Base-by-base conservation (phyloP, 1,140 invertebrate genomes). In the Liolophura sinensis region DNA sequence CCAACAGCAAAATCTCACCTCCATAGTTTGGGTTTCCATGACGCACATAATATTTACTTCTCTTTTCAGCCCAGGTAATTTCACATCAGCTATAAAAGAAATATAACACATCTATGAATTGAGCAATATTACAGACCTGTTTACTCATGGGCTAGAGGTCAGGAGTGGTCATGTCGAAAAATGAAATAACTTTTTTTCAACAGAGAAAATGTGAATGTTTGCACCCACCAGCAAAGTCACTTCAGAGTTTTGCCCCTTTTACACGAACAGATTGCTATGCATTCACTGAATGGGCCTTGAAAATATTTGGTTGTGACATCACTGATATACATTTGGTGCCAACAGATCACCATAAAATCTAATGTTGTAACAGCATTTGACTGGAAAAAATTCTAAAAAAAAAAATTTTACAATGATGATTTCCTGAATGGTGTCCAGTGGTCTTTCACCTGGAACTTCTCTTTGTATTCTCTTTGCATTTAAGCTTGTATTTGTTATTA, bases 21-120 rank as follows among this genome's bases (percentile, higher is more conserved):
- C 87, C 86, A 78, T 86, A 89, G 77, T 90, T 89, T 4, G 89
- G 88, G 75, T 89, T 90, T 22, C 88, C 88, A 80, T 90, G 79
- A 75, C 88, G 89, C 72, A 87, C 86, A 65, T 90, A 91, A 81
- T 89, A 90, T 64, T 88, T 85, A 72, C 87, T 89, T 75, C 87
- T 85, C 74, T 87, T 88, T 73, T 91, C 88, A 47, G 88, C 86
- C 68, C 87, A 65, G 80, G 79, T 22, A 87, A 82, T 76, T 91
- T 90, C 69, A 86, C 87, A 74, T 92, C 90, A 64, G 86, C 79
- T 79, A 59, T 49, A 67, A 56, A 61, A 47, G 67, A 59, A 65
- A 49, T n/a, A n/a, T 40, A 40, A 40, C 31, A 40, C 9, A 40
- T 40, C 31, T 40, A 5, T 40, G 31, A 59, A 40, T 59, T 22